A percentile compares a stretch with the other conserved stretches of the same genome.
These are phyloP conservation scores for Ophion costatus DNA, from an alignment of 2,888 invertebrate genomes.

Conservation along the genomic window DNA sequence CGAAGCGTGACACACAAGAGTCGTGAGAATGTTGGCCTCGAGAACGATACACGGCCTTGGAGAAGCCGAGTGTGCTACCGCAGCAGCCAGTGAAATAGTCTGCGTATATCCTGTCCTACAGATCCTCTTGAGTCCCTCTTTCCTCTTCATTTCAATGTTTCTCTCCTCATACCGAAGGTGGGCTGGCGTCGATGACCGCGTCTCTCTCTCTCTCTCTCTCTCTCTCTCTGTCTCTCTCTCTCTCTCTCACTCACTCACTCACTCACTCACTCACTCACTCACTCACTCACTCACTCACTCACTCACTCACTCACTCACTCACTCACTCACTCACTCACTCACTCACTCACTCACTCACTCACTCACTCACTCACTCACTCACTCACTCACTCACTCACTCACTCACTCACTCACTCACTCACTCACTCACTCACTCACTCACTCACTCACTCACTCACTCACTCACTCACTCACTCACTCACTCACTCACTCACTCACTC, in stretches of 20 bases:
- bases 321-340: constrained; percentile 1
- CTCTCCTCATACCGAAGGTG: constrained; percentile 13
- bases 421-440: not conserved
- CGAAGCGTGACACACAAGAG: constrained; percentile 66
- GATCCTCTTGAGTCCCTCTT: not conserved
- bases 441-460: not conserved
- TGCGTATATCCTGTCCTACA: not conserved
- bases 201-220: constrained; percentile 17
- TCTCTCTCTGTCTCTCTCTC: not conserved
- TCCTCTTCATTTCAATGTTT: not conserved
- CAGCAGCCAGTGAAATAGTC: constrained; percentile 32
- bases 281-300: not conserved
- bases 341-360: not conserved
- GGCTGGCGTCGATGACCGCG: constrained; percentile 44
- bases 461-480: constrained; percentile 22
- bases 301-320: not conserved
- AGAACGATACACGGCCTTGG: constrained; percentile 56
- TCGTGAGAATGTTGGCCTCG: constrained; percentile 67
- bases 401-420: constrained; percentile 14
- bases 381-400: not conserved
- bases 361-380: not conserved
- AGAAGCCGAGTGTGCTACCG: constrained; percentile 36
- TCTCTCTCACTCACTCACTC: not conserved
- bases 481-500: not conserved
- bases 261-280: constrained; percentile 12